Percentiles rank a stretch among this genome's conserved stretches.
These are phyloP conservation scores for Diabrotica undecimpunctata DNA, from an alignment of 1,140 invertebrate species.

Conservation along the genomic window DNA sequence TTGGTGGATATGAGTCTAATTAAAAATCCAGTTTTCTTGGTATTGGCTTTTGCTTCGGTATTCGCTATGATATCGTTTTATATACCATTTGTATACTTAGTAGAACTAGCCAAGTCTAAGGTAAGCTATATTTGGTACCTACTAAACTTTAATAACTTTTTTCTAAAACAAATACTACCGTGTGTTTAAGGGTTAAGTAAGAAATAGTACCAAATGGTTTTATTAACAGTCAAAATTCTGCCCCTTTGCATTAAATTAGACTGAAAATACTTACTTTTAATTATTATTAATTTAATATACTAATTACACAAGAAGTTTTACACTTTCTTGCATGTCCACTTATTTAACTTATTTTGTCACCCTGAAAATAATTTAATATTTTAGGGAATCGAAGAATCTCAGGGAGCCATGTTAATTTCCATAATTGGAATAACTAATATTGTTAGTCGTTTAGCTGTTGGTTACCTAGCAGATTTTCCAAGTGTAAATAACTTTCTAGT, in stretches of 20 bases:
- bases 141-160: not conserved
- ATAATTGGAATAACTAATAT: conserved; percentile 96
- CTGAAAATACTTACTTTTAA: too few species aligned
- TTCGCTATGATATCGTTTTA: conserved; percentile 93
- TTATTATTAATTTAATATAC: too few species aligned
- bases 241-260: too few species aligned
- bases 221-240: too few species aligned
- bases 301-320: too few species aligned
- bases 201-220: too few species aligned
- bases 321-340: too few species aligned
- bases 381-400: conserved; percentile 68
- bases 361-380: conserved; percentile 31
- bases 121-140: conserved; percentile 48
- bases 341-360: too few species aligned
- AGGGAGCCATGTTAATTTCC: conserved; percentile 87
- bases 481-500: conserved; percentile 86
- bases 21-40: conserved; percentile 84
- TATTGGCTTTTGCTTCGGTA: conserved; percentile 90
- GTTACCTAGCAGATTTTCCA: conserved; percentile 80
- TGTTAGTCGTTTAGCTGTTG: conserved; percentile 79
- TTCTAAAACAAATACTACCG: too few species aligned
- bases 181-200: too few species aligned
- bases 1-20: conserved; percentile 92
- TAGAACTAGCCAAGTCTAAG: conserved; percentile 72
- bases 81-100: conserved; percentile 91